phyloP scores from a whole-genome alignment of 2,888 invertebrate genomes.

The Galerucella nymphaeae region DNA sequence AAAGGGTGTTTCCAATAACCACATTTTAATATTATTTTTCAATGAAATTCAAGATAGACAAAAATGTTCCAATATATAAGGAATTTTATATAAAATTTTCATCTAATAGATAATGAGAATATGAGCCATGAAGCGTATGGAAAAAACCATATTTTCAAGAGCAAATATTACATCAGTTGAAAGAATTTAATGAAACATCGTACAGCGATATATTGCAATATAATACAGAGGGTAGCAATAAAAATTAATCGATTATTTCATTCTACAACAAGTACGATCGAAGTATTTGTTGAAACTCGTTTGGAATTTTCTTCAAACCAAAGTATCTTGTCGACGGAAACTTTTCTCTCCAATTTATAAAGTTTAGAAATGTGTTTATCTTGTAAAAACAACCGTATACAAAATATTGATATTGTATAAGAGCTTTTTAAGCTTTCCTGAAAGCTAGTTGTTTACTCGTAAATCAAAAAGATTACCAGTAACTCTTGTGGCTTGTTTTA shows the following conservation, averaged over 20 bases:
- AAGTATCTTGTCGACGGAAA: neutral
- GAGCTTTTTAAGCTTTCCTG: neutral
- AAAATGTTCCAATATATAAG: neutral
- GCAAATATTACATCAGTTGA: neutral
- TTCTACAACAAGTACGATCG: no score
- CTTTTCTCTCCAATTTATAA: neutral
- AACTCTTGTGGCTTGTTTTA: neutral
- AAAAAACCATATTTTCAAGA: neutral
- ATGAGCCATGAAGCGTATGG: neutral
- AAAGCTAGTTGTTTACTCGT: neutral
- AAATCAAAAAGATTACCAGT: neutral
- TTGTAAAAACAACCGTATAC: neutral
- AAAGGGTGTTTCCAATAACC: no score
- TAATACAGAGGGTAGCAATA: no score
- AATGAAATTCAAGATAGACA: neutral
- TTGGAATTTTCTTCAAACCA: neutral
- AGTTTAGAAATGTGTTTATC: neutral
- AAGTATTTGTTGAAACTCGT: neutral
- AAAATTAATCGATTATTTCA: no score
- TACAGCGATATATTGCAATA: neutral
- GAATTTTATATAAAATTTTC: neutral
- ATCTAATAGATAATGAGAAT: neutral
- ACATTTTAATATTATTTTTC: no score
- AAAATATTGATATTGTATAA: neutral
- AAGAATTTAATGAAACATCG: neutral